phyloP scores from a whole-genome alignment of 37 sponge, comb jelly and placozoan genomes.

The Haliclona indistincta region DNA sequence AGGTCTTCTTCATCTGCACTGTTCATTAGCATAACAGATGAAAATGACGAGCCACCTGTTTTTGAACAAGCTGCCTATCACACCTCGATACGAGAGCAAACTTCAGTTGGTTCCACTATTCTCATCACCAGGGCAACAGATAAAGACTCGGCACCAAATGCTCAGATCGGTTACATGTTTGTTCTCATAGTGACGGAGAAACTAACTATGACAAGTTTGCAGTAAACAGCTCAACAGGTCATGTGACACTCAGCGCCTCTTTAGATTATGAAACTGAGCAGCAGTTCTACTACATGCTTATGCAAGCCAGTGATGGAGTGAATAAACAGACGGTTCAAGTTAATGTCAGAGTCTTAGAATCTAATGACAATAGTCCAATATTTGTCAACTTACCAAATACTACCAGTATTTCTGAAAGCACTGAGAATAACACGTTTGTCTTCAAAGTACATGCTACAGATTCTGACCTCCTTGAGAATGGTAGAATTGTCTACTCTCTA shows the following conservation, averaged over 20 bases:
- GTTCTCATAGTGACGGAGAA: slow-evolving; percentile 24
- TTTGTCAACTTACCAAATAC: slow-evolving; percentile 50
- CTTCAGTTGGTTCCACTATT: neutral
- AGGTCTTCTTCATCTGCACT: neutral
- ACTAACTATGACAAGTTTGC: slow-evolving; percentile 53
- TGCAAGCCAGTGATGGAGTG: slow-evolving; percentile 49
- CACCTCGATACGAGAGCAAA: slow-evolving; percentile 45
- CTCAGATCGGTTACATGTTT: slow-evolving; percentile 22
- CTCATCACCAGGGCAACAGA: slow-evolving; percentile 18
- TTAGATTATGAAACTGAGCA: slow-evolving; percentile 53
- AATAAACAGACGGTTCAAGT: slow-evolving; percentile 22
- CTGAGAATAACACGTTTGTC: slow-evolving; percentile 39
- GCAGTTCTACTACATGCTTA: slow-evolving; percentile 44
- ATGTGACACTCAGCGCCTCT: slow-evolving; percentile 7
- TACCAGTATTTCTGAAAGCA: slow-evolving; percentile 53
- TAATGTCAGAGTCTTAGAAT: slow-evolving; percentile 57
- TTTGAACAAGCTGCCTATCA: slow-evolving; percentile 22
- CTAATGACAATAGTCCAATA: slow-evolving; percentile 61
- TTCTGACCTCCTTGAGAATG: slow-evolving; percentile 56
- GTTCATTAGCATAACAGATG: slow-evolving; percentile 38
- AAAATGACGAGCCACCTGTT: slow-evolving; percentile 58
- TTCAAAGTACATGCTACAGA: slow-evolving; percentile 55
- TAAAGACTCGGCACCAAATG: slow-evolving; percentile 23
- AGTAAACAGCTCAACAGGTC: slow-evolving; percentile 31
- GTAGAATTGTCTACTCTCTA: slow-evolving; percentile 45